Base-by-base conservation (phyloP, 1,140 invertebrate species). In the Melanaphis sacchari region DNA sequence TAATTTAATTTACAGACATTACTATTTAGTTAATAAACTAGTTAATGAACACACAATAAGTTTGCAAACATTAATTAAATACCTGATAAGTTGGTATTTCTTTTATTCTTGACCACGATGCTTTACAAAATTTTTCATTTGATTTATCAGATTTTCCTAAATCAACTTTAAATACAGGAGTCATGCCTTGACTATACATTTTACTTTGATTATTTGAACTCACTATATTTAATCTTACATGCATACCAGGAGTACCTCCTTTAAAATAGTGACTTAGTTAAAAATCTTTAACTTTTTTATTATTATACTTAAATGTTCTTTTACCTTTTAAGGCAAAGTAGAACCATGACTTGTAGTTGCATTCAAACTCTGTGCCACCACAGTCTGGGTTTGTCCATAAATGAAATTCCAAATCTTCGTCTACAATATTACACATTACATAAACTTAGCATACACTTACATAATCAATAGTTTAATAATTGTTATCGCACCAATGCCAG, bases 331-430 rank as follows among this genome's bases (percentile, higher is more conserved):
- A 95, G n/a, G 98, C 98, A 96, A 99, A 99, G 95, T 98, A 97
- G 96, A 99, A 99, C 98, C 98, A 99, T 5, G 98, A 98, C 94
- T 98, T 96, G 95, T 98, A 98, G 40, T 97, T 97, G 96, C 98
- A 99, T 95, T 98, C 97, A 96, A 97, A 98, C 94, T 97, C 97
- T 24, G 98, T 98, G 49, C 97, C 98, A 94, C 96, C 96, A 96
- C 98, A 98, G 95, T 99, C 98, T 6, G 98, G 98, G 94, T 97
- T 97, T 5, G 98, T 99, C 98, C 98, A 99, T 40, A 99, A 95
- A 95, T 98, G 98, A 95, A 98, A 98, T 95, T 98, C 98, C 91
- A 93, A 93, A 54, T 93, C 91, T 40, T 93, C 91, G 41, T 93
- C 91, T 93, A 93, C 22, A 93, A 82, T 91, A 90, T n/a, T 81